phyloP scores from a whole-genome alignment of 1,140 invertebrate genomes.

The Linepithema humile region DNA sequence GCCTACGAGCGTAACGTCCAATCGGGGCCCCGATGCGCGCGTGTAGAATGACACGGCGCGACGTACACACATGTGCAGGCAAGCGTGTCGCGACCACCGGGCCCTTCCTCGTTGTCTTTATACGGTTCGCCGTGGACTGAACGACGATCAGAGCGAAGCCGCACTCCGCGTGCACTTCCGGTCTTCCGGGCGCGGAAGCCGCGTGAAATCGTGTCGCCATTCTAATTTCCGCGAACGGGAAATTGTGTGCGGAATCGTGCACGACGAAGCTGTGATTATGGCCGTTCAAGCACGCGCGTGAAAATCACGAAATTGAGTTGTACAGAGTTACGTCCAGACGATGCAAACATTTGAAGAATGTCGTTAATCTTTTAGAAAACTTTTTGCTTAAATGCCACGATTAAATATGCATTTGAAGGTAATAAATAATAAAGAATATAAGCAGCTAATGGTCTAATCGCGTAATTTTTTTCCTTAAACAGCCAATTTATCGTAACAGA shows the following conservation, averaged over 20 bases:
- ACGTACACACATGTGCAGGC: neutral
- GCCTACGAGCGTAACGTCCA: slow-evolving; percentile 38
- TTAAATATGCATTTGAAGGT: neutral
- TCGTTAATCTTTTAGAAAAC: neutral
- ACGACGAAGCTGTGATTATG: neutral
- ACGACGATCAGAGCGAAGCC: neutral
- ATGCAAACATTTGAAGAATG: neutral
- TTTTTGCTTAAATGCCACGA: neutral
- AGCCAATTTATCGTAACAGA: too few relatives aligned
- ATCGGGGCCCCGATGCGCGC: slow-evolving; percentile 23
- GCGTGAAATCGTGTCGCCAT: neutral
- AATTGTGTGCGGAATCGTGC: neutral
- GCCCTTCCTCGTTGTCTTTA: slow-evolving; percentile 22
- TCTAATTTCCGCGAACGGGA: slow-evolving; percentile 28
- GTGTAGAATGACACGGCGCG: neutral
- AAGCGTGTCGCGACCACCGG: slow-evolving; percentile 10
- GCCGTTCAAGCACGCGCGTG: neutral
- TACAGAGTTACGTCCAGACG: neutral
- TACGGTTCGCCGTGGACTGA: neutral
- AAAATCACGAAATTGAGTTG: neutral
- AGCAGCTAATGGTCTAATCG: too few relatives aligned
- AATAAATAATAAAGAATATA: too few relatives aligned
- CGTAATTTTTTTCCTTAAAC: too few relatives aligned
- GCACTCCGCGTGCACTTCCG: slow-evolving; percentile 24
- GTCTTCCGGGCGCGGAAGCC: neutral